Conservation (phyloP, 2,888 invertebrate species). For the Cecidostiba fungosa region DNA sequence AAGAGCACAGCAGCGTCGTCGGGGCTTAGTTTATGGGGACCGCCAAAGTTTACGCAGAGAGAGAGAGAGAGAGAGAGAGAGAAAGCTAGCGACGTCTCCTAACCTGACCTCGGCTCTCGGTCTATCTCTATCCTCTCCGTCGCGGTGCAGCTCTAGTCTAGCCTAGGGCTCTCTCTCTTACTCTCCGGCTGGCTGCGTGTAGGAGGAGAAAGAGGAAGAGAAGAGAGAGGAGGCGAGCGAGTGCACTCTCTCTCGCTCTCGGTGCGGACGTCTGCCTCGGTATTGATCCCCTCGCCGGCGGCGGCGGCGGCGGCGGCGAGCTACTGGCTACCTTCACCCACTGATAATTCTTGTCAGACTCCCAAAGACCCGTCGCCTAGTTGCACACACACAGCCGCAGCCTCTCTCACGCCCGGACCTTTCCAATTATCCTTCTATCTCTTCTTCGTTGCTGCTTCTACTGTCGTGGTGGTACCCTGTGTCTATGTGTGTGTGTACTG, state of each 20-base stretch:
- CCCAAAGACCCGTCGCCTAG: constrained; percentile 76
- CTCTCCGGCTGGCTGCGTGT: constrained; percentile 65
- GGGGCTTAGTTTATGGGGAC: constrained; percentile 74
- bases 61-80: neutral
- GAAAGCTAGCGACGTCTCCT: constrained; percentile 70
- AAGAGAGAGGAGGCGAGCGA: constrained; percentile 66
- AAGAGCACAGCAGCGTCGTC: constrained; percentile 32
- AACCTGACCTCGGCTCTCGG: constrained; percentile 72
- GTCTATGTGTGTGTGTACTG: neutral
- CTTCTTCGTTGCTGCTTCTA: neutral
- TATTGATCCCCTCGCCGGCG: constrained; percentile 79
- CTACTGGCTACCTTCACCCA: constrained; percentile 80
- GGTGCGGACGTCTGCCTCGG: constrained; percentile 79
- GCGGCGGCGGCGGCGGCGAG: constrained; percentile 68
- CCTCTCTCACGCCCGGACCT: constrained; percentile 57
- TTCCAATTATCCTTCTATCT: constrained; percentile 62
- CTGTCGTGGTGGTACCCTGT: neutral
- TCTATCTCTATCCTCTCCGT: constrained; percentile 9
- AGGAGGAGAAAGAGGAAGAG: constrained; percentile 64
- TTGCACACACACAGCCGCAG: constrained; percentile 29
- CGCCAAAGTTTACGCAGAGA: constrained; percentile 74
- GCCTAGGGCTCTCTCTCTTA: constrained; percentile 27
- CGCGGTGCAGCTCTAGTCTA: constrained; percentile 2
- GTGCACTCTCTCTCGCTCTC: constrained; percentile 73
- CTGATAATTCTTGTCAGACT: constrained; percentile 81